Conservation (phyloP, 2,797 vertebrate genomes). For the Rhyacichthys aspro region DNA sequence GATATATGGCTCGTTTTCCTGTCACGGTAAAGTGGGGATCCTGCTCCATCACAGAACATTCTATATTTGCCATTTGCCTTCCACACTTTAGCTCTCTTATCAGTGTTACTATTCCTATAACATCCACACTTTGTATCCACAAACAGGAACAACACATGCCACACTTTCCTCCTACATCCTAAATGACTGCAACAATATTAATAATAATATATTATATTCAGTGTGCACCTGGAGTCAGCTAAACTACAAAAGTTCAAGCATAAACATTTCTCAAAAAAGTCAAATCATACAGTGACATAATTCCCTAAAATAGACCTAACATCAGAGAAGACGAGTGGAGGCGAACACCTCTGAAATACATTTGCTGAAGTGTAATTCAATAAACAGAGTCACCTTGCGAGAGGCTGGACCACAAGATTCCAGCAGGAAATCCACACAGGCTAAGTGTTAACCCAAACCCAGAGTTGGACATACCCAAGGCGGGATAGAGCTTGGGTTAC, state of each 20-base stretch:
- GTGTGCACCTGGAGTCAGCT: too few relatives aligned
- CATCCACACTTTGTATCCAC: slow-evolving; percentile 6
- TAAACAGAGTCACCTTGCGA: slow-evolving; percentile 24
- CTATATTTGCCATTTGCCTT: slow-evolving; percentile 52
- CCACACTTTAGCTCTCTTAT: slow-evolving; percentile 29
- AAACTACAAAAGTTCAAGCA: too few relatives aligned
- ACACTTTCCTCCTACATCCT: neutral
- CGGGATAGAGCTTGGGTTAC: slow-evolving; percentile 36
- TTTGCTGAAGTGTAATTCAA: slow-evolving; percentile 44
- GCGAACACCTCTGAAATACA: slow-evolving; percentile 25
- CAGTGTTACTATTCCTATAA: slow-evolving; percentile 30
- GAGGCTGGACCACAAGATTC: slow-evolving; percentile 13
- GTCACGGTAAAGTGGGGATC: slow-evolving; percentile 35
- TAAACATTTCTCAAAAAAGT: neutral
- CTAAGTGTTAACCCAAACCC: slow-evolving; percentile 30
- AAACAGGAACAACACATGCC: slow-evolving; percentile 7
- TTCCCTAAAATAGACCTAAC: slow-evolving; percentile 19
- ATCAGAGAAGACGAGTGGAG: slow-evolving; percentile 1
- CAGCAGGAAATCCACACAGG: slow-evolving; percentile 24
- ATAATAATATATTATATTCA: too few relatives aligned
- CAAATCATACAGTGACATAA: neutral
- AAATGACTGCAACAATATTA: neutral
- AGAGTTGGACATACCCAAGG: slow-evolving; percentile 32
- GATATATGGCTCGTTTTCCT: slow-evolving; percentile 30
- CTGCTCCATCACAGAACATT: slow-evolving; percentile 20